Evolutionary conservation across 2,888 invertebrate species (phyloP).

Genomic region (Leuctra nigra): DNA sequence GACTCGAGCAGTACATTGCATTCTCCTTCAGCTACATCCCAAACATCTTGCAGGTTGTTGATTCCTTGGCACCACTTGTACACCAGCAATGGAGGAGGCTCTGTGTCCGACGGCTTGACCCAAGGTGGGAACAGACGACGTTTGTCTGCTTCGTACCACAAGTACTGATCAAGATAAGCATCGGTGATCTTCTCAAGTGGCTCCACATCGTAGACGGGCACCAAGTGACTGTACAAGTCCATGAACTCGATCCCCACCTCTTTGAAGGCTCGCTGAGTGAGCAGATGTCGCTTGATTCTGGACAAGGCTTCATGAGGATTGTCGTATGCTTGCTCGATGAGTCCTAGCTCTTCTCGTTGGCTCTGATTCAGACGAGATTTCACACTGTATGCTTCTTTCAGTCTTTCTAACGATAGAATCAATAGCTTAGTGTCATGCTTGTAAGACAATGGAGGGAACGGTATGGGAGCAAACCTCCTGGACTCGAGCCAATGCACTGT

Average conservation of each 20-base stretch:
- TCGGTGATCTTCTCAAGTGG: constrained; percentile 99
- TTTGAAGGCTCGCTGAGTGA: constrained; percentile 97
- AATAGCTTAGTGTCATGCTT: constrained; percentile 99
- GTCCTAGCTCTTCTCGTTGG: constrained; percentile 94
- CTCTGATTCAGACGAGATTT: constrained; percentile 97
- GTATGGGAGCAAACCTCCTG: constrained; percentile 96
- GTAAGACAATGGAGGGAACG: constrained; percentile 98
- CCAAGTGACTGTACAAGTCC: constrained; percentile 98
- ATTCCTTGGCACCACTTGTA: constrained; percentile 99
- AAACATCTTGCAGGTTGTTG: constrained; percentile 95
- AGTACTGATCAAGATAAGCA: constrained; percentile 97
- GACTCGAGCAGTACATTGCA: constrained; percentile 98
- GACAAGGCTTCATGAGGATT: constrained; percentile 99
- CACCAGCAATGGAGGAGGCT: constrained; percentile 85
- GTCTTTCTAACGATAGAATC: constrained; percentile 90
- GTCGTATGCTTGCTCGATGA: constrained; percentile 99
- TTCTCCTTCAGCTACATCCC: constrained; percentile 98
- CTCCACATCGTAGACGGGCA: constrained; percentile 99
- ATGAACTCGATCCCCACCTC: constrained; percentile 99
- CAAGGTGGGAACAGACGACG: constrained; percentile 93
- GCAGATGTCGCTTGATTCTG: constrained; percentile 96
- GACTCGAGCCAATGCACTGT: constrained; percentile 99
- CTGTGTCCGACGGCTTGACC: constrained; percentile 98
- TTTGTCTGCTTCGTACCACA: constrained; percentile 99
- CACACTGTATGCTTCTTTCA: constrained; percentile 97